phyloP scores from a whole-genome alignment of 2,797 vertebrate species.

The Cetoscarus ocellatus region DNA sequence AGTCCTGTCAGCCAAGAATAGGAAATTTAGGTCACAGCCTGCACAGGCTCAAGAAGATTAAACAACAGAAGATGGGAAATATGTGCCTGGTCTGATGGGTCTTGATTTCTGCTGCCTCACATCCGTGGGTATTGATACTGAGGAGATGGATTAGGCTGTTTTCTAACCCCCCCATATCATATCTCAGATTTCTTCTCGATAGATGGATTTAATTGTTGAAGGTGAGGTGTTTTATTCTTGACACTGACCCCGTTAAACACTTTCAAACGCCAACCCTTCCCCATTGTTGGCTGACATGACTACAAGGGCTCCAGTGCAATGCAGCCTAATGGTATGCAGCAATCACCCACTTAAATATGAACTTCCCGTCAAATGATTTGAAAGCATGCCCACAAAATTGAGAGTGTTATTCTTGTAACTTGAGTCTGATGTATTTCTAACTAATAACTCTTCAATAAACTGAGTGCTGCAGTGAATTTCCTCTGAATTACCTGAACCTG shows the following conservation, averaged over 20 bases:
- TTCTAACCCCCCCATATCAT: too few species aligned
- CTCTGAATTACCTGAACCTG: constrained; percentile 13
- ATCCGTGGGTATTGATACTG: too few species aligned
- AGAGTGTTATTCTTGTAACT: constrained; percentile 26
- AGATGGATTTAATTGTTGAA: too few species aligned
- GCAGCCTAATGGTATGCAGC: constrained; percentile 14
- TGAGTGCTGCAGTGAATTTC: constrained; percentile 7
- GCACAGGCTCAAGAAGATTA: too few species aligned
- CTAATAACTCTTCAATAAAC: background rate
- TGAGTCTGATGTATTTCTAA: constrained; percentile 20
- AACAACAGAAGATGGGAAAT: too few species aligned
- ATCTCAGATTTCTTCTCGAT: too few species aligned
- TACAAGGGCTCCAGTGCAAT: background rate
- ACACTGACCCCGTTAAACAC: background rate
- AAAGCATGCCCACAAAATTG: background rate
- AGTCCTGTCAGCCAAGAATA: too few species aligned
- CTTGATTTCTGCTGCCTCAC: too few species aligned
- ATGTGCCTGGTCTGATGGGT: too few species aligned
- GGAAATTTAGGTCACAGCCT: too few species aligned
- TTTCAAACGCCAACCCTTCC: background rate
- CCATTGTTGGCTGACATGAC: background rate
- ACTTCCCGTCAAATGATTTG: constrained; percentile 6
- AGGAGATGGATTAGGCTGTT: too few species aligned
- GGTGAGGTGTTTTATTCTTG: too few species aligned
- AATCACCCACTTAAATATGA: constrained; percentile 16